Conservation (phyloP, 2,797 vertebrate species). For the Sebastiscus albofasciatus region DNA sequence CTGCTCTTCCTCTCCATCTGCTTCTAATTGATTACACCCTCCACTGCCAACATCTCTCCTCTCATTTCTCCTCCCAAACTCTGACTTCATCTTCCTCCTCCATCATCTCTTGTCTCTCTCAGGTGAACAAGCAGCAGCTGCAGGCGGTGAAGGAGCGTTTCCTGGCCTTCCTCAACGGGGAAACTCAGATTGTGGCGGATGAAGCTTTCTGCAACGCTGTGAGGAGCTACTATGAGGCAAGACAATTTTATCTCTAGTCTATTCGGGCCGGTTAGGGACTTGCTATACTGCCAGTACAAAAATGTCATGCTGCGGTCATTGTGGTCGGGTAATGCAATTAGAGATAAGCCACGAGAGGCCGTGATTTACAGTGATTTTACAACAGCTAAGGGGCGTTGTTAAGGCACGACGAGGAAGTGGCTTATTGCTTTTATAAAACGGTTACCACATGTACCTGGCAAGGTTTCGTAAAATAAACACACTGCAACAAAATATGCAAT, state of each 20-base stretch:
- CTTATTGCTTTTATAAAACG: neutral
- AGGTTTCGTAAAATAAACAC: neutral
- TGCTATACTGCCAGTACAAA: neutral
- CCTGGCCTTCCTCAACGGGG: slow-evolving; percentile 92
- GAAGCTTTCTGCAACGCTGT: slow-evolving; percentile 98
- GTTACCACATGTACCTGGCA: neutral
- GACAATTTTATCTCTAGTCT: slow-evolving; percentile 6
- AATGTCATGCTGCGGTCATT: neutral
- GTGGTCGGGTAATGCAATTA: neutral
- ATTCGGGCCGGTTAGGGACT: neutral
- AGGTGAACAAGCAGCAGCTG: slow-evolving; percentile 97
- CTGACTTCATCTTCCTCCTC: neutral
- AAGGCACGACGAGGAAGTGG: neutral
- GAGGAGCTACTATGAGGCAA: slow-evolving; percentile 94
- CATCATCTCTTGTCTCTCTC: neutral
- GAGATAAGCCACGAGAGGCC: neutral
- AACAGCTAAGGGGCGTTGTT: neutral
- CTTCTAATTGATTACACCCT: slow-evolving; percentile 7
- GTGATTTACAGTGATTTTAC: neutral
- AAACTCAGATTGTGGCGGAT: slow-evolving; percentile 94
- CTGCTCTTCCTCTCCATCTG: slow-evolving; percentile 20
- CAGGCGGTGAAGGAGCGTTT: slow-evolving; percentile 92
- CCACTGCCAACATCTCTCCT: neutral
- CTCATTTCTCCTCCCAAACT: neutral
- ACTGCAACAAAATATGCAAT: neutral